Evolutionary conservation across 2,888 invertebrate species (phyloP), one percentile per base, ranked within the genome.

Genomic region (Platypus cylindrus): DNA sequence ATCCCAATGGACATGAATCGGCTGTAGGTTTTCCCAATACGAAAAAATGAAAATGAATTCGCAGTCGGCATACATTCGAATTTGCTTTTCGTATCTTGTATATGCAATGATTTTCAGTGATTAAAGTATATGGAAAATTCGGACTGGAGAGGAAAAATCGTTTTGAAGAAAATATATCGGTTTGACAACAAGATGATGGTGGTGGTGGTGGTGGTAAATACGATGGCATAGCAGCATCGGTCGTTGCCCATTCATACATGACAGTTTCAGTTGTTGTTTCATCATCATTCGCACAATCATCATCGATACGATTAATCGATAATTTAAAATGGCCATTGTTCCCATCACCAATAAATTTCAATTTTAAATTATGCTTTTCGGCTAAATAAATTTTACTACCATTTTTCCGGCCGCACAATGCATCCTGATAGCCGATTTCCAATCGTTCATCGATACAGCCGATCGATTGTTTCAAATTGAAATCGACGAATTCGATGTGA

Each of bases 401-500:
- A 34, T 53, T 50, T 17, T 62, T 56, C 28, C 49, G 61, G 0
- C 72, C 72, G 46, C 74, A 74, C 11, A 70, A 51, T 3, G 64
- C 54, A 42, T 67, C 60, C 23, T 54, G 52, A 35, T 64, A 52
- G 0, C 64, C 66, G 27, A 73, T 59, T 44, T 65, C 64, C 28
- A 74, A 47, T 37, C 65, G 63, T 51, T 71, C 71, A 24, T 62
- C 61, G 3, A 47, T 49, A 51, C 73, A 74, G 37, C 65, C 64
- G 4, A 51, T 44, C 3, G 70, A 66, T 1, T 61, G 39, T 44
- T 63, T 62, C 24, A 73, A 40, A 37, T 62, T 51, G 44, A 74
- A 73, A 48, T 72, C 67, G 25, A 71, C 49, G 47, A 73, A 71
- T 45, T 69, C 64, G 17, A 74, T 55, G 38, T 67, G 63, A 47